Evolutionary conservation across 2,888 invertebrate species (phyloP), one percentile per base, ranked within the genome.

Genomic region (Tinea trinotella): DNA sequence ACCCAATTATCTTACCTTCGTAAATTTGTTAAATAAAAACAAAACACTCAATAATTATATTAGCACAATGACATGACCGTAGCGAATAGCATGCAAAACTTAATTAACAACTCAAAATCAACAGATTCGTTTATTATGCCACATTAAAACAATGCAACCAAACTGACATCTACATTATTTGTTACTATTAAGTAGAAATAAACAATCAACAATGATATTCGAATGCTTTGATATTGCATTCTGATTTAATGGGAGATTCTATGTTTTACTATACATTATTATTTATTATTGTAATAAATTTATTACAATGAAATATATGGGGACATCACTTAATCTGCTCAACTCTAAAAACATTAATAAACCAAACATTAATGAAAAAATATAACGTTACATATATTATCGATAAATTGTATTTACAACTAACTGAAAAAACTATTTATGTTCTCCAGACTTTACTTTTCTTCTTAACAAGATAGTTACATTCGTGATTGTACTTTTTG

Each of bases 391-490:
- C 3, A 30, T 30, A 30, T n/a, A 22, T 7, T 22, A 22, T 22
- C 22, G 3, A 22, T 22, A 7, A 5, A 5, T 22, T 5, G 3
- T 22, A 22, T 22, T 22, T 22, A 22, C 7, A 35, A 35, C 4
- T 35, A 12, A n/a, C n/a, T 15, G 15, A 44, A 44, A 17, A 46
- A 46, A 10, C 3, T 10, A n/a, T 15, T n/a, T 46, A 46, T 46
- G 3, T 17, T 19, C 46, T 46, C 19, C 10, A 18, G 19, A 19
- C 20, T 50, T 13, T 50, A 24, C n/a, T 24, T 24, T 15, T 48
- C 19, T 50, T 50, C 24, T 50, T 50, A 22, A 50, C 24, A n/a
- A 50, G 50, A 15, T 50, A 24, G 12, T 50, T 24, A 17, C 20
- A 48, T 1, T 48, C 30, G 30, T 30, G 30, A 4, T 7, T 30